These are phyloP conservation scores for Nomada goodeniana DNA, from an alignment of 2,888 invertebrate species.

Conservation along the genomic window DNA sequence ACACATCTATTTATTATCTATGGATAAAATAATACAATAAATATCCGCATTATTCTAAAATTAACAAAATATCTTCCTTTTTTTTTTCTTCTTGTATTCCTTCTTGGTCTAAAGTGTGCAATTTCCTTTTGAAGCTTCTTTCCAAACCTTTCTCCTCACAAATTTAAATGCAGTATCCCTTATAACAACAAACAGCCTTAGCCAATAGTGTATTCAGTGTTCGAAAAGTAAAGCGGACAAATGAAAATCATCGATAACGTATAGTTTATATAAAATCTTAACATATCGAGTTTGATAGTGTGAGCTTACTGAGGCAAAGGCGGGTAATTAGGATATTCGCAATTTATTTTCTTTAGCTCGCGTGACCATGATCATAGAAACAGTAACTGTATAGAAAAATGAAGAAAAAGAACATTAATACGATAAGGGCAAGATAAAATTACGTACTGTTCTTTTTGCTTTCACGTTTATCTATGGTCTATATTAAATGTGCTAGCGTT, in stretches of 20 bases:
- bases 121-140: constrained; percentile 65
- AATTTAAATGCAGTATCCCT: constrained; percentile 71
- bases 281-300: constrained; percentile 48
- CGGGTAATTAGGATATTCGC: constrained; percentile 24
- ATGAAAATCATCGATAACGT: constrained; percentile 50
- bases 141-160: constrained; percentile 71
- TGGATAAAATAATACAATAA: constrained; percentile 81
- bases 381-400: neutral
- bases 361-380: constrained; percentile 23
- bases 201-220: constrained; percentile 63
- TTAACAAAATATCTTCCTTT: constrained; percentile 80
- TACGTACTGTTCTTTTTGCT: constrained; percentile 37
- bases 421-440: constrained; percentile 61
- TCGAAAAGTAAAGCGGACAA: constrained; percentile 67
- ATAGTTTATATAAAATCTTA: constrained; percentile 56
- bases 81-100: constrained; percentile 60
- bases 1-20: constrained; percentile 81
- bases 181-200: constrained; percentile 74
- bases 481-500: constrained; percentile 66
- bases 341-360: constrained; percentile 18
- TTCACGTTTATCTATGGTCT: constrained; percentile 58
- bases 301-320: constrained; percentile 30
- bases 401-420: constrained; percentile 23
- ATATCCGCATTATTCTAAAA: constrained; percentile 79
- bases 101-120: constrained; percentile 67